Evolutionary conservation across 2,113 vertebrate species (phyloP).

Genomic region (Anseranas semipalmata): DNA sequence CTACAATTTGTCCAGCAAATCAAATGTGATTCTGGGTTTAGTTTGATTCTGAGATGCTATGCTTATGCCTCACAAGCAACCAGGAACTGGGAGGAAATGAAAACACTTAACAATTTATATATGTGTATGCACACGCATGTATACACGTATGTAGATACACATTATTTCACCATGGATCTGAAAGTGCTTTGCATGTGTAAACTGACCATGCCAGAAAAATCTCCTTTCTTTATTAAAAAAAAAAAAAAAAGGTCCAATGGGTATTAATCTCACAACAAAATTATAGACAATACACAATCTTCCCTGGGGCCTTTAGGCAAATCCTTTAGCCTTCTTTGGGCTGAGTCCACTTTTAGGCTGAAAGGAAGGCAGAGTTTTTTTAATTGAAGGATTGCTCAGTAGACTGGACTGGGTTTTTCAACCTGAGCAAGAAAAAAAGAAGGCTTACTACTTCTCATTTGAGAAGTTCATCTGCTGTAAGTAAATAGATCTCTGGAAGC

Average conservation of each 20-base stretch:
- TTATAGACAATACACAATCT: background rate
- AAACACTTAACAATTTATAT: background rate
- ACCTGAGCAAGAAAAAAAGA: background rate
- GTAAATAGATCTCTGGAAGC: background rate
- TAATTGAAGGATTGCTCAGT: background rate
- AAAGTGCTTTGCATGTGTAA: background rate
- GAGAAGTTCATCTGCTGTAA: background rate
- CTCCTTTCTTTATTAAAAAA: background rate
- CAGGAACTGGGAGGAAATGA: background rate
- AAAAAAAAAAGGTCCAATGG: background rate
- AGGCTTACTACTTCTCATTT: background rate
- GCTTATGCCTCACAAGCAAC: background rate
- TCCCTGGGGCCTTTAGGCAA: background rate
- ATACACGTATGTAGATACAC: no score
- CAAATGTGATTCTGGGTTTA: background rate
- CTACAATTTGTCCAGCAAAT: background rate
- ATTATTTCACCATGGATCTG: background rate
- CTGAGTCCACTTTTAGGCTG: background rate
- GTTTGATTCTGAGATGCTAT: background rate
- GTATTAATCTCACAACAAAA: constrained; percentile 16
- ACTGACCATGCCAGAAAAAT: background rate
- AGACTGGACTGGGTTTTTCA: background rate
- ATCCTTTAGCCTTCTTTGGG: background rate
- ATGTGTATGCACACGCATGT: rapidly evolving
- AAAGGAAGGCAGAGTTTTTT: background rate